These are phyloP conservation scores for Podarcis lilfordi DNA, from an alignment of 2,797 vertebrate genomes.

Conservation along the genomic window DNA sequence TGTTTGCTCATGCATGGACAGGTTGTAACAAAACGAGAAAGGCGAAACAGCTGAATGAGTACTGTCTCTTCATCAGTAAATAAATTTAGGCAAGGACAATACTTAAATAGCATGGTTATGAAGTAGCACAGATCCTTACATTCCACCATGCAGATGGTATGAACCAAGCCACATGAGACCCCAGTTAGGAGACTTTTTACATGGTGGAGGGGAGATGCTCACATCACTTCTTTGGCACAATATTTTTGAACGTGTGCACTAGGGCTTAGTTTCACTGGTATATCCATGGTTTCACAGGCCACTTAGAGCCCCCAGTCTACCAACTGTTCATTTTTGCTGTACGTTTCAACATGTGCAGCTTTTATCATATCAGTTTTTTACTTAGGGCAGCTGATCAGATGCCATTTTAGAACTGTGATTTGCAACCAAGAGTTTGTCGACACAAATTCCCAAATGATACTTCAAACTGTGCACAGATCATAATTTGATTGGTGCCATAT, in stretches of 20 bases:
- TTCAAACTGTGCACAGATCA: neutral
- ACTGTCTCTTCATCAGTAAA: neutral
- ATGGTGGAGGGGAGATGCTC: no score
- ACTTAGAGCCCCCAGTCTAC: no score
- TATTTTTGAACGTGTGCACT: neutral
- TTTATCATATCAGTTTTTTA: neutral
- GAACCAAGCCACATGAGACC: neutral
- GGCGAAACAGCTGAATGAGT: neutral
- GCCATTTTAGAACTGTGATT: neutral
- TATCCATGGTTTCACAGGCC: neutral
- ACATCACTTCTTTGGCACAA: neutral
- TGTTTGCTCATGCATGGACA: neutral
- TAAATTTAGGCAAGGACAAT: neutral
- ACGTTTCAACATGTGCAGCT: neutral
- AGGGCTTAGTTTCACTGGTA: neutral
- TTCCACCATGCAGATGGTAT: neutral
- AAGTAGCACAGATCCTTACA: neutral
- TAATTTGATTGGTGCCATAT: neutral
- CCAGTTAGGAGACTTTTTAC: neutral
- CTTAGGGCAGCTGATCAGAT: neutral
- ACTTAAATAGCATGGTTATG: neutral
- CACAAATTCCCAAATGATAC: neutral
- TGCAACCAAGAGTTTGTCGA: neutral
- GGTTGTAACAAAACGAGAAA: neutral
- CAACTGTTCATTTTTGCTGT: neutral